Evolutionary conservation across 1,140 invertebrate genomes (phyloP), one percentile per base, ranked within the genome.

Genomic region (Melanaphis sacchari): DNA sequence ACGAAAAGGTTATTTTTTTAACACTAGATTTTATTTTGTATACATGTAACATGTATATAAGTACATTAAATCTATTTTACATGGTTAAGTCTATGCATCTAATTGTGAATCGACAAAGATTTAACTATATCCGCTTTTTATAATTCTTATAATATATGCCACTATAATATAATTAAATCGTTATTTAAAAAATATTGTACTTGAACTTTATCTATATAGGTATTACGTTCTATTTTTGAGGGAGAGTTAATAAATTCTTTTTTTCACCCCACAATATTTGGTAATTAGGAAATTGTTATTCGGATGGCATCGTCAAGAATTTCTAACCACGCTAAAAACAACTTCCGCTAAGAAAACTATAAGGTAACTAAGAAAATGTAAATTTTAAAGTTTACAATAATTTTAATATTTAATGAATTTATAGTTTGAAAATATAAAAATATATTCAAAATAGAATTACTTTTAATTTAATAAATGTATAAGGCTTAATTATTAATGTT

Each of bases 401-500:
- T 76, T 31, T 18, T 76, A n/a, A n/a, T 76, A n/a, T 18, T 76
- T n/a, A 76, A 76, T 76, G 31, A n/a, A 76, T 76, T n/a, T 76
- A 76, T 76, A 76, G 59, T 76, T n/a, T 66, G 31, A 66, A 66
- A 66, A 66, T 66, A n/a, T 76, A 76, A 76, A 76, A 49, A 21
- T 21, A n/a, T n/a, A 76, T 76, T 76, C n/a, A n/a, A 4, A n/a
- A 18, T n/a, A 76, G 18, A 76, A n/a, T 76, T 76, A 76, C n/a
- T 76, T 76, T 76, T 18, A 76, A 76, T 76, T 76, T 76, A 76
- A 76, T 76, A n/a, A 76, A 76, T 76, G 59, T 76, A 76, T 76
- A 76, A 76, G 59, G 59, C 31, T n/a, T 76, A 76, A 76, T 76
- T 76, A 76, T 76, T 76, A 76, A 76, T 76, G 59, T 18, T 76